Percentiles rank a stretch among this genome's conserved stretches.
Conservation (phyloP, 2,113 vertebrate species). For the Mus spicilegus region DNA sequence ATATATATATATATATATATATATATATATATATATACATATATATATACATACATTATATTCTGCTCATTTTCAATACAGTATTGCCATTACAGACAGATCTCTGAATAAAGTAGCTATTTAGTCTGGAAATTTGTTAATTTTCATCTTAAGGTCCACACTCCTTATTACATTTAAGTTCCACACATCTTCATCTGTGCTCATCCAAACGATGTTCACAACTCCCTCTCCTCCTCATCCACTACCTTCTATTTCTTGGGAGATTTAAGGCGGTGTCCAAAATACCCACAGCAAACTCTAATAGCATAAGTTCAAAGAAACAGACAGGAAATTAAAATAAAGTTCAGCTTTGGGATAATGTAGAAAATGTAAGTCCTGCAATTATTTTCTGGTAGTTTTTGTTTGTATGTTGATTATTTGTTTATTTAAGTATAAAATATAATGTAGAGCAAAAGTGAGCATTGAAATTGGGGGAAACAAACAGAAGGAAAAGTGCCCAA, state of each 20-base stretch:
- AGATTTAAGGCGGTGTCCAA: neutral
- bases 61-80: neutral
- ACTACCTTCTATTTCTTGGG: neutral
- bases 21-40: too few relatives aligned
- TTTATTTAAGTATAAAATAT: neutral
- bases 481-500: neutral
- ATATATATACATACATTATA: too few relatives aligned
- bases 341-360: neutral
- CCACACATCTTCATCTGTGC: neutral
- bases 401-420: neutral
- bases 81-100: neutral
- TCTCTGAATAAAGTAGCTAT: neutral
- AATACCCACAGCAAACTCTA: neutral
- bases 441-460: neutral
- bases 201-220: neutral
- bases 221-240: neutral
- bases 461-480: neutral
- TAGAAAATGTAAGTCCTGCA: neutral
- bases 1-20: too few relatives aligned
- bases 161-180: neutral
- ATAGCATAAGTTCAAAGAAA: neutral
- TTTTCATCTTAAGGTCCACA: neutral
- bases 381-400: neutral
- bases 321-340: conserved; percentile 9
- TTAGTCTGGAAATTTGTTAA: neutral